Conservation (phyloP, 1,140 invertebrate species). For the Trinorchestia longiramus region DNA sequence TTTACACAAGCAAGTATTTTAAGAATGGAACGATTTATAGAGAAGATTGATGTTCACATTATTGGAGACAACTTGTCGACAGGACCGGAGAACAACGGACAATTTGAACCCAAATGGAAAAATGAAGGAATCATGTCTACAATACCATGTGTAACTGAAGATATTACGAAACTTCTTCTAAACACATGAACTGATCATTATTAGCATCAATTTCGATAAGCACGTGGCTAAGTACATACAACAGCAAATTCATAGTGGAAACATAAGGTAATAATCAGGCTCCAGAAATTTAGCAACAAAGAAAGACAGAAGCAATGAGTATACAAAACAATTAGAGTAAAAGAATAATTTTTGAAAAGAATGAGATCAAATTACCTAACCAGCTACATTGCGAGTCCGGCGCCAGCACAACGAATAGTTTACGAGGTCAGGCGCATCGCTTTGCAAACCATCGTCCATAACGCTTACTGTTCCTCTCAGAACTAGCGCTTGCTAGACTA, state of each 20-base stretch:
- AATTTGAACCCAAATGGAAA: not conserved
- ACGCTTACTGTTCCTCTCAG: not conserved
- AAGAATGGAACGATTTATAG: not conserved
- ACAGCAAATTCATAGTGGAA: not conserved
- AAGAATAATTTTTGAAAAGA: not conserved
- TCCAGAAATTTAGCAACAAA: not conserved
- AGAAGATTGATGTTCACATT: not conserved
- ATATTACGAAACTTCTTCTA: not conserved
- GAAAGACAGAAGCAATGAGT: not conserved
- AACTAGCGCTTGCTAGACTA: not conserved
- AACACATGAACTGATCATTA: not conserved
- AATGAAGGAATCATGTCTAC: not conserved
- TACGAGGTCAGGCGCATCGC: not conserved
- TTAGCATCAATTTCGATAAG: no score
- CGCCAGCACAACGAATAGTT: not conserved
- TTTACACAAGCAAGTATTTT: not conserved
- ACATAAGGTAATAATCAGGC: not conserved
- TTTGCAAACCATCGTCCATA: not conserved
- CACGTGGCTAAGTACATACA: no score
- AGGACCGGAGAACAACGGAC: not conserved
- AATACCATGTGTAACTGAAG: not conserved
- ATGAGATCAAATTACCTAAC: conserved; percentile 11
- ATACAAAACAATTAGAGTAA: conserved; percentile 15
- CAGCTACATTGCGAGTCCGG: not conserved
- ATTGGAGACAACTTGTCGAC: not conserved